phyloP scores from a whole-genome alignment of 2,113 vertebrate genomes.

The Pungitius pungitius region DNA sequence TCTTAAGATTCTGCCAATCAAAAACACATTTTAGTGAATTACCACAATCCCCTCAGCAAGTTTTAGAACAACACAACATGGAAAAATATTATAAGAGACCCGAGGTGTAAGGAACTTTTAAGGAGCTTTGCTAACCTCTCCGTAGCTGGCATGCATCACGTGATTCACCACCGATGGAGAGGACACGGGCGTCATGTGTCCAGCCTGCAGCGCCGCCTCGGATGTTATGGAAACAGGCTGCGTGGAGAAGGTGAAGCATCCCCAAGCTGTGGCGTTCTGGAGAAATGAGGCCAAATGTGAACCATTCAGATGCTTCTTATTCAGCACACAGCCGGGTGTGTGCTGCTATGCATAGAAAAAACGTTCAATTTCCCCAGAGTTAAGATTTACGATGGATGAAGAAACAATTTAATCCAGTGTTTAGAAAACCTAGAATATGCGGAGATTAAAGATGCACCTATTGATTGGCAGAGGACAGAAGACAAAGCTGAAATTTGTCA shows the following conservation, averaged over 20 bases:
- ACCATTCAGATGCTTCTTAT: not conserved
- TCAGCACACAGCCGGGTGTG: not conserved
- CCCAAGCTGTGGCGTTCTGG: constrained; percentile 91
- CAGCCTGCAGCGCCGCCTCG: constrained; percentile 68
- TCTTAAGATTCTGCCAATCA: not conserved
- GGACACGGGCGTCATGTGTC: constrained; percentile 72
- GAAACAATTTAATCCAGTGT: not conserved
- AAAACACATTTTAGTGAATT: not conserved
- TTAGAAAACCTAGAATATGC: not conserved
- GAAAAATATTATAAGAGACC: not conserved
- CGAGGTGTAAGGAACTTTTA: not conserved
- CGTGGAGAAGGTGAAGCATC: constrained; percentile 92
- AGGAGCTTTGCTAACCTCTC: constrained; percentile 81
- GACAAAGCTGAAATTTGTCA: not conserved
- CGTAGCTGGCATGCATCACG: constrained; percentile 89
- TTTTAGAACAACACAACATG: not conserved
- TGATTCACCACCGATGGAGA: constrained; percentile 90
- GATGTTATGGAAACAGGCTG: constrained; percentile 75
- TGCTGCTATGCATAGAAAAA: not conserved
- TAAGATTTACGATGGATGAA: not conserved
- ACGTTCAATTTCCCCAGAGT: not conserved
- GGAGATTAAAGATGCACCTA: not conserved
- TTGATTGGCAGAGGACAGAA: not conserved
- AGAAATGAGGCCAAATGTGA: constrained; percentile 7
- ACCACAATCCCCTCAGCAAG: not conserved